Base-by-base conservation (phyloP, 2,888 invertebrate genomes). In the Dasypogon diadema region DNA sequence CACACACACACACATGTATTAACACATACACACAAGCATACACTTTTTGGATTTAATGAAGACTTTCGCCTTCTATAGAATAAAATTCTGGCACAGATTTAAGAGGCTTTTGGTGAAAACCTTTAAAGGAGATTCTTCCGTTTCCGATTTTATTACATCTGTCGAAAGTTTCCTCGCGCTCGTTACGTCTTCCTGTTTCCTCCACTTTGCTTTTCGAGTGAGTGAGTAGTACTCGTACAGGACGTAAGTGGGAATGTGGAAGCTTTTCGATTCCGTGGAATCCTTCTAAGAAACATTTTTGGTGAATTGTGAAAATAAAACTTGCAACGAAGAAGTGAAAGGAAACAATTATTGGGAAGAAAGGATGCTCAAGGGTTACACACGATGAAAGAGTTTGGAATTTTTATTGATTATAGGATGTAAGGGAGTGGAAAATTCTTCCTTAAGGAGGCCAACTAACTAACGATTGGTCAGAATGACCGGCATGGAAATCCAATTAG, bases 131-230 rank as follows among this genome's bases (percentile, higher is more conserved):
- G 42, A 37, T 37, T 60, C 60, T 21, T 18, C 37, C 60, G 37
- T 21, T 60, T 21, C 60, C 37, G 60, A 60, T 60, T 60, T 60
- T 37, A 60, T 60, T 60, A 60, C 60, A 60, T 60, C 37, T 60
- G 60, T 37, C 60, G 60, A 60, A 60, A 14, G 42, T 18, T 37
- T 60, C 37, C 56, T 24, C 56, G 55, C n/a, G 26, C 5, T 26
- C 26, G 56, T 22, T 30, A 22, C 22, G 18, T 21, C 21, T 60
- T 60, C 60, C 60, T 18, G 18, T 51, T 16, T 18, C 60, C 30
- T 12, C 22, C 30, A 5, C 6, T 30, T 60, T 30, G 14, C 8
- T 42, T 12, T 3, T 12, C 2, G 2, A 42, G n/a, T 30, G 34
- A 10, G 1, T 5, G 34, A 30, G 34, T 5, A 10, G 34, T 21